Evolutionary conservation across 1,140 invertebrate species (phyloP), one percentile per base, ranked within the genome.

Genomic region (Amphibalanus amphitrite): DNA sequence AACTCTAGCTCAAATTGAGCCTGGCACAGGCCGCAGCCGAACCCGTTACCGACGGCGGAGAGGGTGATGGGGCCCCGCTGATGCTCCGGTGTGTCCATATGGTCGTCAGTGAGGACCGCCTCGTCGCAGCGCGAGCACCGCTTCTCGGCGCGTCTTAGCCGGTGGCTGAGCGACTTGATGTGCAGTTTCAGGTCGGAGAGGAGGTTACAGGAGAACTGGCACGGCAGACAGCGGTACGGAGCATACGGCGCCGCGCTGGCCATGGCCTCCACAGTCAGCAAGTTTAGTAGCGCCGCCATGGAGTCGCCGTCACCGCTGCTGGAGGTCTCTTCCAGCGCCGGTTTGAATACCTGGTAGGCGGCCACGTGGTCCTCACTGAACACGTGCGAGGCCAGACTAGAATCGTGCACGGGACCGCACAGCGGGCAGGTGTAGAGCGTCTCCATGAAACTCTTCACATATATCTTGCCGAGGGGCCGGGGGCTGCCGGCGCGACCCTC

Each of bases 131-230:
- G 6, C 6, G 47, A 59, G 47, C 47, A 59, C 10, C 47, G 47
- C 23, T 59, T 59, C 10, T 20, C 6, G 6, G 13, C 10, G 47
- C 47, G 47, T 8, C 47, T 8, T 20, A 59, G 47, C 47, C 47
- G 23, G 47, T 59, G 47, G 6, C 47, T 20, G 13, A 3, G 6
- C 6, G 47, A 8, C 10, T 47, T 69, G 33, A 71, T 38, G 65
- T 74, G 71, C 3, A 69, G 71, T 33, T 71, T 38, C 29, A 74
- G 47, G 70, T 74, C 73, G 33, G 72, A 69, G 40, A 69, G 47
- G 25, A 71, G 71, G 40, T 74, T 72, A 71, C 71, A 74, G 59
- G 71, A 72, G 71, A 72, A 72, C 71, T 69, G 29, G 17, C 47
- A 59, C 47, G 47, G 47, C 10, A 17, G 47, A 23, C 47, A 59